Base-by-base conservation (phyloP, 2,888 invertebrate species). In the Diarsia dahlii region DNA sequence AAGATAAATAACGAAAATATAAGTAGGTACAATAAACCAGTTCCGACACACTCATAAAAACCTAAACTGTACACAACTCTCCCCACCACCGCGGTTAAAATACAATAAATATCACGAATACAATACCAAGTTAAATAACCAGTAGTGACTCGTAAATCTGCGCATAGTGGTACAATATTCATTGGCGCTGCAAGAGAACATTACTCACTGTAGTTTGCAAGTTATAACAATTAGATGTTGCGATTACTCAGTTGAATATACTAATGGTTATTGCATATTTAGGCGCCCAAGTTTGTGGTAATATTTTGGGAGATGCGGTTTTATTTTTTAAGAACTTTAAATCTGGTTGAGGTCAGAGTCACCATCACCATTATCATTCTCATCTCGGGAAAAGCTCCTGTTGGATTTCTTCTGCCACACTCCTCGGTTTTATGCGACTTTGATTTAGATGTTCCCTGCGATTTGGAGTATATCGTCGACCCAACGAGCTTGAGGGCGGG, bases 151-250 rank as follows among this genome's bases (percentile, higher is more conserved):
- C 64, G 70, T 86, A 86, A 86, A 81, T 87, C 79, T 66, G 52
- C 45, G n/a, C 60, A 39, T 82, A 68, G 60, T 56, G 63, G 64
- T 84, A 71, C 75, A 79, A 77, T 87, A 87, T 88, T 85, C 83
- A 87, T 75, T 68, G 77, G 75, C 52, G 66, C 56, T 76, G 67
- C 76, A 72, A 48, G 20, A 39, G 34, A 60, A 48, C 64, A 78
- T 81, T 81, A 85, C 62, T 81, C 84, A 87, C 66, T 56, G 65
- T 28, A 73, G 72, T 81, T 87, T 62, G 46, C 72, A 83, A 79
- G 71, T 76, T 75, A 78, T 76, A 65, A 67, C 84, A 86, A 86
- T 84, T 87, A 87, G 77, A 77, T 71, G 48, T 60, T 28, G 39
- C 75, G 58, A 81, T 82, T 80, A 76, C 52, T 75, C 34, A 69